phyloP scores from a whole-genome alignment of 2,113 vertebrate genomes.

The Mungos mungo region DNA sequence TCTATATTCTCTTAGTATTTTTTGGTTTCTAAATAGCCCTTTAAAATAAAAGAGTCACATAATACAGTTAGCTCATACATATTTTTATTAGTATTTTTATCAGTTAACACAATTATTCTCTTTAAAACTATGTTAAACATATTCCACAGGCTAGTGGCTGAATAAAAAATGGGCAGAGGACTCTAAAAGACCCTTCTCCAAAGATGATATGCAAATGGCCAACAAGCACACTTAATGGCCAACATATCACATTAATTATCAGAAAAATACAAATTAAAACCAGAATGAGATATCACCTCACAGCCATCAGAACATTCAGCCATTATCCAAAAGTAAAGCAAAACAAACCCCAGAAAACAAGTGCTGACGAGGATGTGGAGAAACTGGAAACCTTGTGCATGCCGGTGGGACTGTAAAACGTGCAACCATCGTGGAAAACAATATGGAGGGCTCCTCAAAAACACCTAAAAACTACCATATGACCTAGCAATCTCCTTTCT shows the following conservation, averaged over 20 bases:
- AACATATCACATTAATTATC: not conserved
- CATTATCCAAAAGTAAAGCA: not conserved
- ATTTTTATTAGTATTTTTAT: slow-evolving; percentile 54
- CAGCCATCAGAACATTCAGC: not conserved
- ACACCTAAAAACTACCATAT: not conserved
- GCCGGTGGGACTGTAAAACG: not conserved
- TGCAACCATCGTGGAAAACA: not conserved
- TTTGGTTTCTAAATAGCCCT: slow-evolving; percentile 96
- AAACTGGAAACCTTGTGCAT: not conserved
- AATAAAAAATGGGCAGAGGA: not conserved
- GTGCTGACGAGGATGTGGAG: not conserved
- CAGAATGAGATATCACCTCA: not conserved
- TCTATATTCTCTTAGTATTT: slow-evolving; percentile 94
- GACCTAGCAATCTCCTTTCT: not conserved
- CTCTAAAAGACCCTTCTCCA: not conserved
- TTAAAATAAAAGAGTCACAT: slow-evolving; percentile 44
- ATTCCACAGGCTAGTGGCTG: not conserved
- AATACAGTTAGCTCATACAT: slow-evolving; percentile 21
- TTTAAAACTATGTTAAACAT: slow-evolving; percentile 41
- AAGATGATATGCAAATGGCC: not conserved
- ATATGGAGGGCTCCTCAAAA: not conserved
- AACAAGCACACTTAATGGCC: not conserved
- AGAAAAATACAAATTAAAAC: slow-evolving; percentile 38
- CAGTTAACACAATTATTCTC: slow-evolving; percentile 12
- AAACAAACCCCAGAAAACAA: not conserved